phyloP scores from a whole-genome alignment of 2,113 vertebrate species.

The Oryzias celebensis region DNA sequence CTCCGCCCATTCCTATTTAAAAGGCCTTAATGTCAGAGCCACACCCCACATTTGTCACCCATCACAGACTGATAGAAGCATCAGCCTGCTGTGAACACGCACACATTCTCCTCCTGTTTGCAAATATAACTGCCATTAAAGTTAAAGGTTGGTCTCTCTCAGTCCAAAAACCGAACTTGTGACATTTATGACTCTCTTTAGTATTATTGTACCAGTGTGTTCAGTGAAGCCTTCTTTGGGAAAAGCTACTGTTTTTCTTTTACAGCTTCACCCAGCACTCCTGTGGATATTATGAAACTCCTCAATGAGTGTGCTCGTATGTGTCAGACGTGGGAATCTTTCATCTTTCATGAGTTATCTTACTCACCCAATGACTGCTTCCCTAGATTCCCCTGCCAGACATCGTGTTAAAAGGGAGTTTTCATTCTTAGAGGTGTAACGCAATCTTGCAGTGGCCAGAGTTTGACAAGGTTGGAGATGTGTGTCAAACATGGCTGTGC shows the following conservation, averaged over 20 bases:
- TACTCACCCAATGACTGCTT: conserved; percentile 68
- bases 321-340: conserved; percentile 57
- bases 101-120: conserved; percentile 8
- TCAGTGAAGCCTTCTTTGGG: conserved; percentile 39
- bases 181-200: conserved; percentile 53
- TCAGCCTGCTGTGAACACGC: no score
- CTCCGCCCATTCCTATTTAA: no score
- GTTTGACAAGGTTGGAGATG: conserved; percentile 48
- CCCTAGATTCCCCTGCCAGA: conserved; percentile 52
- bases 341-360: conserved; percentile 66
- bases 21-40: no score
- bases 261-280: conserved; percentile 49
- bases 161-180: conserved; percentile 46
- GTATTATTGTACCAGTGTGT: conserved; percentile 54
- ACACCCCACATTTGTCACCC: no score
- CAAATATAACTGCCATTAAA: conserved; percentile 29
- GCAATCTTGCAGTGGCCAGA: conserved; percentile 62
- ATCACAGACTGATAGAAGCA: no score
- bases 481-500: conserved; percentile 13
- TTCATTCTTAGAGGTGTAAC: conserved; percentile 63
- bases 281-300: conserved; percentile 54
- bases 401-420: conserved; percentile 40
- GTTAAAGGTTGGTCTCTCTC: conserved; percentile 27
- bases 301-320: conserved; percentile 11
- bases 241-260: conserved; percentile 47